phyloP scores from a whole-genome alignment of 1,140 invertebrate species.

The Halyomorpha halys region DNA sequence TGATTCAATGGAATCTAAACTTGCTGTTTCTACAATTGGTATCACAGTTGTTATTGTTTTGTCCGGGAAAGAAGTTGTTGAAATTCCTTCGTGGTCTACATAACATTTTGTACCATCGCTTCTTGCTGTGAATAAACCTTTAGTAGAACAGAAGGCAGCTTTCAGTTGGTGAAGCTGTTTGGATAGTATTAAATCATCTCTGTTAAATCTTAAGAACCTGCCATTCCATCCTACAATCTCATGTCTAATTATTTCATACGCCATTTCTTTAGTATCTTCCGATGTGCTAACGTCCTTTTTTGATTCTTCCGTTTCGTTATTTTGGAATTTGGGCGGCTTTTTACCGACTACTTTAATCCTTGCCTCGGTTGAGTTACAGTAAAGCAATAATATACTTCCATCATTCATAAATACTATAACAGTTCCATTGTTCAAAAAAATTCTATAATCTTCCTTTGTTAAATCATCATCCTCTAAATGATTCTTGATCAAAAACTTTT shows the following conservation, averaged over 20 bases:
- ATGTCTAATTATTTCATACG: no score
- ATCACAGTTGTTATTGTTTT: neutral
- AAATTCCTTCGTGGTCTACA: neutral
- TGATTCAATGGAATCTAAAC: neutral
- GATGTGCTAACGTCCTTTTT: no score
- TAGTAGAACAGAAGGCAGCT: no score
- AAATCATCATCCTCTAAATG: neutral
- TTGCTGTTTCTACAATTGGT: neutral
- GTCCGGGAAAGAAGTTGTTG: neutral
- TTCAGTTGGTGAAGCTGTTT: no score
- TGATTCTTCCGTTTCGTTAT: no score
- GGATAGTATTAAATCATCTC: no score
- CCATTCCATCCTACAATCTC: no score
- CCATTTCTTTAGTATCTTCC: no score
- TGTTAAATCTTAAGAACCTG: no score
- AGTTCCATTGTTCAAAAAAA: neutral
- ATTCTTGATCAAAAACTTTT: neutral
- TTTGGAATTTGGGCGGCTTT: no score
- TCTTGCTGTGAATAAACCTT: neutral
- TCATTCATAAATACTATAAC: neutral
- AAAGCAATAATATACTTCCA: neutral
- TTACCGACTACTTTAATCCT: neutral
- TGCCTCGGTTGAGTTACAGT: neutral
- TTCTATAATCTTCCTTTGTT: neutral
- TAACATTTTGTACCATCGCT: constrained; percentile 10